phyloP scores from a whole-genome alignment of 1,140 invertebrate genomes.

The Apocrypta bakeri region DNA sequence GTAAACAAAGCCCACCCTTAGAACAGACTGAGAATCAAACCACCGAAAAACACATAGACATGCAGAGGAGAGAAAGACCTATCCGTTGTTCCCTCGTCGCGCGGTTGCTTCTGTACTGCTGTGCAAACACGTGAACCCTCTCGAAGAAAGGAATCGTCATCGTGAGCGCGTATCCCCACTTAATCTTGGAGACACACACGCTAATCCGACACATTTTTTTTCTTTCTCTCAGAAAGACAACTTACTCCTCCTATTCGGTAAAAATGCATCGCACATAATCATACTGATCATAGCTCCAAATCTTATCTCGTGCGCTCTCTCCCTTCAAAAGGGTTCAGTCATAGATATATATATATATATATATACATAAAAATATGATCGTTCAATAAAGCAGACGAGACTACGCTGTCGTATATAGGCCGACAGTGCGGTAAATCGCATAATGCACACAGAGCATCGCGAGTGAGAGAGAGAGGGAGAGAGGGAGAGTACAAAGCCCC shows the following conservation, averaged over 20 bases:
- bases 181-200: not conserved
- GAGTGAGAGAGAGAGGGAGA: not conserved
- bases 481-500: not conserved
- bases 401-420: no score
- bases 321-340: no score
- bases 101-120: not conserved
- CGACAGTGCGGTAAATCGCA: no score
- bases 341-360: no score
- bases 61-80: not conserved
- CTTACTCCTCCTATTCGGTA: no score
- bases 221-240: not conserved
- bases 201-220: not conserved
- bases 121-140: constrained; percentile 16
- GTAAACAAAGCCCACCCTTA: not conserved
- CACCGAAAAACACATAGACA: constrained; percentile 23
- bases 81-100: constrained; percentile 10
- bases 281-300: no score
- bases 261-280: no score
- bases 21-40: constrained; percentile 12
- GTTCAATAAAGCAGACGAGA: no score
- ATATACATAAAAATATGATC: no score
- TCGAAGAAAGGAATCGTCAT: constrained; percentile 17
- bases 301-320: no score
- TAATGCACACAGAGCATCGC: no score
- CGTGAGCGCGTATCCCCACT: not conserved